Conservation (phyloP, 1,140 invertebrate genomes). For the Campoletis sonorensis region DNA sequence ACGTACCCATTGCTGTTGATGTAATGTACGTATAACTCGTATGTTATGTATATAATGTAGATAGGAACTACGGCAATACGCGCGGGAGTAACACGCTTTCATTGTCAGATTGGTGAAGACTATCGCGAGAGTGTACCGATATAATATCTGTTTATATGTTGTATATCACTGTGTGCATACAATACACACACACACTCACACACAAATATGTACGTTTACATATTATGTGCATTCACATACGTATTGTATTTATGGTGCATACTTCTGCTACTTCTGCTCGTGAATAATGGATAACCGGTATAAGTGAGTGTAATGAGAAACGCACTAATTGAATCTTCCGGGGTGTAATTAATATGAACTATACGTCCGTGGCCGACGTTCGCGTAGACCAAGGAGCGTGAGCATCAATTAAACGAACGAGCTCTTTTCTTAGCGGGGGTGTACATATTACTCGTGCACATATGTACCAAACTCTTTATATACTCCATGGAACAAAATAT, state of each 20-base stretch:
- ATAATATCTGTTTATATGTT: constrained; percentile 1
- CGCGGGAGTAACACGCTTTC: constrained; percentile 27
- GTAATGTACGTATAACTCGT: not conserved
- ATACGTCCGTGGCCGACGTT: constrained; percentile 59
- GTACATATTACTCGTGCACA: constrained; percentile 24
- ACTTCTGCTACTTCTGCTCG: constrained; percentile 55
- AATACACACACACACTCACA: not conserved
- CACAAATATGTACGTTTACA: constrained; percentile 2
- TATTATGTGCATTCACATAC: not conserved
- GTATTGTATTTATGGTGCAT: constrained; percentile 12
- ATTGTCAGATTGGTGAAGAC: constrained; percentile 32
- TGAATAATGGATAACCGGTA: constrained; percentile 74
- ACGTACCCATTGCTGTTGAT: not conserved
- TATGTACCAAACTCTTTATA: not conserved
- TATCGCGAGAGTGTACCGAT: constrained; percentile 7
- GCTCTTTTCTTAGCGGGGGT: constrained; percentile 31
- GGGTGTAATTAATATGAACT: constrained; percentile 74
- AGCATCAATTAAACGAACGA: constrained; percentile 69
- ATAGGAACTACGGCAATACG: constrained; percentile 19
- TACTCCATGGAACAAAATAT: not conserved
- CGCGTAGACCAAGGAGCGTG: constrained; percentile 54
- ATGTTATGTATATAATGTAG: not conserved
- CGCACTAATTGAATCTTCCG: constrained; percentile 76
- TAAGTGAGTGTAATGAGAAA: constrained; percentile 75
- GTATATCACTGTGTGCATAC: not conserved